Conservation (phyloP, 2,888 invertebrate species). For the Erebia aethiops region DNA sequence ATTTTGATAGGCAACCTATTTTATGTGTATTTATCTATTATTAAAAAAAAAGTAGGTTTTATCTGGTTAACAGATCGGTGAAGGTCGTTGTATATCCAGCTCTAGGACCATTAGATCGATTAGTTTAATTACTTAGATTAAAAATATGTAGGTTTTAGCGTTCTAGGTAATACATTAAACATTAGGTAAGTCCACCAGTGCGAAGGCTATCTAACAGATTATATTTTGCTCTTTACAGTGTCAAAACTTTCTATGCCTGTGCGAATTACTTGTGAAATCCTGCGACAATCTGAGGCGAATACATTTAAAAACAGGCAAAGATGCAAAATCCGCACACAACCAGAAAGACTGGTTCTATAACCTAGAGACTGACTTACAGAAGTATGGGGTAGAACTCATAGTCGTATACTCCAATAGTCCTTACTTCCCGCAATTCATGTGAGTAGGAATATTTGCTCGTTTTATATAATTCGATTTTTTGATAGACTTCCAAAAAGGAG, state of each 20-base stretch:
- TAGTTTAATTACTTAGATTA: no score
- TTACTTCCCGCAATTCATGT: conserved; percentile 95
- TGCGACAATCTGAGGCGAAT: conserved; percentile 85
- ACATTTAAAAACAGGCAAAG: conserved; percentile 84
- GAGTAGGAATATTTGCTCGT: conserved; percentile 55
- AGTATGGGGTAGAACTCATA: conserved; percentile 83
- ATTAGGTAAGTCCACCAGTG: no score
- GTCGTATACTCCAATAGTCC: conserved; percentile 88
- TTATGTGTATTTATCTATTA: no score
- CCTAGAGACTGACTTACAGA: conserved; percentile 84
- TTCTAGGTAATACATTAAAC: no score
- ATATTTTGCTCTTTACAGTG: conserved; percentile 81
- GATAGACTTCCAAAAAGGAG: no score
- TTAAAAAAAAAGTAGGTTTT: no score
- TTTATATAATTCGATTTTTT: no score
- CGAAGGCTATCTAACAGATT: neutral
- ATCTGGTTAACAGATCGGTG: no score
- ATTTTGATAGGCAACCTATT: no score
- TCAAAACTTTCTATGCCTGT: conserved; percentile 91
- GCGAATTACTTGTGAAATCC: conserved; percentile 89
- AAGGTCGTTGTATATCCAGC: no score
- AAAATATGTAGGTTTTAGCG: no score
- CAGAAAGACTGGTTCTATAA: conserved; percentile 85
- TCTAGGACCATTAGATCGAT: no score
- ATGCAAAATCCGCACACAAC: conserved; percentile 67